phyloP scores from a whole-genome alignment of 2,888 invertebrate genomes.

The Ormyrus labotus region DNA sequence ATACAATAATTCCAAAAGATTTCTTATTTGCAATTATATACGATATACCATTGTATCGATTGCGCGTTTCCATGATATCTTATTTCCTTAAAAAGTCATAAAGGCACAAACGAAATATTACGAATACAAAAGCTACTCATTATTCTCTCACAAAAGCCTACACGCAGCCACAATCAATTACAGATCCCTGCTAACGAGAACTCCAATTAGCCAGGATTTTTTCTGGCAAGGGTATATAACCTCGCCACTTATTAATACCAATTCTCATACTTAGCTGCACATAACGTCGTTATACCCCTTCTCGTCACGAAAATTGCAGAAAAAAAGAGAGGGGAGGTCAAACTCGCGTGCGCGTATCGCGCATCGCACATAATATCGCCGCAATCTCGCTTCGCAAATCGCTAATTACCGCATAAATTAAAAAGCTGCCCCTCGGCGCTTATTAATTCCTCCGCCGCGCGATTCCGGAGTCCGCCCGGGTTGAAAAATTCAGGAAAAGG shows the following conservation, averaged over 20 bases:
- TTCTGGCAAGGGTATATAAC: slow-evolving; percentile 9
- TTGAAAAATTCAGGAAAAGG: background rate
- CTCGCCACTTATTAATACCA: slow-evolving; percentile 44
- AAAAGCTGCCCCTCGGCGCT: background rate
- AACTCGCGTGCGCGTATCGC: background rate
- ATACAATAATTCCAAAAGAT: too few species aligned
- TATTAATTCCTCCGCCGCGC: background rate
- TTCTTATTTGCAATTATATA: too few species aligned
- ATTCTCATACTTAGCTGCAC: slow-evolving; percentile 28
- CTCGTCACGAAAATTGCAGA: slow-evolving; percentile 40
- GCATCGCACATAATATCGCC: too few species aligned
- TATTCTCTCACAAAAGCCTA: background rate
- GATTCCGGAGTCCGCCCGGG: background rate
- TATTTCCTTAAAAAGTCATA: too few species aligned
- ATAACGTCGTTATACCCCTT: slow-evolving; percentile 22
- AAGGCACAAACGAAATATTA: too few species aligned
- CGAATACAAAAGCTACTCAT: too few species aligned
- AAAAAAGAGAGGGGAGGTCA: background rate
- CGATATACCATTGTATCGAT: too few species aligned
- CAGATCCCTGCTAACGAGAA: slow-evolving; percentile 35
- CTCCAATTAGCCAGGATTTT: slow-evolving; percentile 11
- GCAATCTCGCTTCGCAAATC: too few species aligned
- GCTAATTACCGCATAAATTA: too few species aligned
- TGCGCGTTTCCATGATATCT: too few species aligned
- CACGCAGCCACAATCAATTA: slow-evolving; percentile 16